These are phyloP conservation scores for Reticulitermes speratus DNA, from an alignment of 1,140 invertebrate species.

Conservation along the genomic window DNA sequence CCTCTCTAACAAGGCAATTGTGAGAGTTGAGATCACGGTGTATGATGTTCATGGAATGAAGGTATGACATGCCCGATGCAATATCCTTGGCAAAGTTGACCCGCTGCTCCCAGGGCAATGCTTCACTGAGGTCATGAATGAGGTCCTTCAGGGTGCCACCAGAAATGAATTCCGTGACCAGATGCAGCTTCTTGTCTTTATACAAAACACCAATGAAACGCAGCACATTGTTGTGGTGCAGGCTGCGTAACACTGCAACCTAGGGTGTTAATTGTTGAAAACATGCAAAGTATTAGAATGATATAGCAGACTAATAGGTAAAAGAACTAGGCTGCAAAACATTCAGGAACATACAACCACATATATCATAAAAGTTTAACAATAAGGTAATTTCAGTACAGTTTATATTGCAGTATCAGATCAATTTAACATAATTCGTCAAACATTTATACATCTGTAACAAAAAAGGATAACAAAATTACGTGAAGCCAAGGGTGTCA, in stretches of 20 bases:
- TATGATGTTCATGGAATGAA: conserved; percentile 92
- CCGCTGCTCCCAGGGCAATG: conserved; percentile 78
- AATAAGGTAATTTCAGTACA: no score
- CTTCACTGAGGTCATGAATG: conserved; percentile 68
- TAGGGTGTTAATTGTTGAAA: conserved; percentile 42
- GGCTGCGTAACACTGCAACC: conserved; percentile 83
- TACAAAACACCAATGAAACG: conserved; percentile 92
- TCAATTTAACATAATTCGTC: no score
- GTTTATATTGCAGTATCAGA: no score
- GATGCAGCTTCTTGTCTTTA: conserved; percentile 86
- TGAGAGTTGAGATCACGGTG: conserved; percentile 96
- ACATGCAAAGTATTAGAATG: no score
- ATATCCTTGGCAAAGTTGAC: conserved; percentile 88
- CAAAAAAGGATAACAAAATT: no score
- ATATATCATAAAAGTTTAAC: no score
- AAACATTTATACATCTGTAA: no score
- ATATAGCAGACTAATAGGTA: no score
- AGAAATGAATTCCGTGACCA: conserved; percentile 89
- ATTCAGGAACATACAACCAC: no score
- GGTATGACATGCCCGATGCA: conserved; percentile 87
- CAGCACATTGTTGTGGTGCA: conserved; percentile 87
- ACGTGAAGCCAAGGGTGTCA: no score
- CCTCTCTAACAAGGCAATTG: conserved; percentile 89
- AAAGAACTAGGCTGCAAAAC: no score
- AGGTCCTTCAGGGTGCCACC: conserved; percentile 86